These are phyloP conservation scores for Cherax quadricarinatus DNA, from an alignment of 1,140 invertebrate genomes.

Conservation along the genomic window DNA sequence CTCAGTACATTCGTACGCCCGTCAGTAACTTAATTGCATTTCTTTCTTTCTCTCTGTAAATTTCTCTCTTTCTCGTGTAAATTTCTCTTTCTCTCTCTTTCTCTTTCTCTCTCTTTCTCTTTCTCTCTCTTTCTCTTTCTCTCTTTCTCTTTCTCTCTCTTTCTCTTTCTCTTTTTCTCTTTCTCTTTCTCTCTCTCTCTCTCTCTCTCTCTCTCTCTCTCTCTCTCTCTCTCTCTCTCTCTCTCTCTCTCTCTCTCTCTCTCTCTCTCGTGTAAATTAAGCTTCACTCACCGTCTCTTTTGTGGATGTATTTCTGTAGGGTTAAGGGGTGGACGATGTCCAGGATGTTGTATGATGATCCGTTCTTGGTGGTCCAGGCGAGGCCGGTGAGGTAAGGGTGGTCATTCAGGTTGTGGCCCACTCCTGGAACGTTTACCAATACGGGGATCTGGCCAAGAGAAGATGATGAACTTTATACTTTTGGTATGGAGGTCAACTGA, in stretches of 20 bases:
- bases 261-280: not conserved
- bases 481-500: too few species aligned
- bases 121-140: too few species aligned
- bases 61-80: too few species aligned
- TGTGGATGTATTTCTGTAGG: not conserved
- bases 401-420: not conserved
- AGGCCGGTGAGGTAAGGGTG: not conserved
- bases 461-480: not conserved
- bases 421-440: not conserved
- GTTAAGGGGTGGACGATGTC: not conserved
- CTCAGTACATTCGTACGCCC: too few species aligned
- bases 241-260: slow-evolving; percentile 22
- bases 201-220: slow-evolving; percentile 31
- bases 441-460: not conserved
- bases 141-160: too few species aligned
- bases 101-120: too few species aligned
- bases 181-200: not conserved
- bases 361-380: not conserved
- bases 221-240: slow-evolving; percentile 25
- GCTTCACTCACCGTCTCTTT: not conserved
- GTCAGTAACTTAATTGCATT: too few species aligned
- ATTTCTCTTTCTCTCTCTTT: too few species aligned
- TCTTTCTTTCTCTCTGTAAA: too few species aligned
- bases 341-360: not conserved
- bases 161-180: not conserved